phyloP scores from a whole-genome alignment of 2,797 vertebrate genomes.

The Poeciliopsis gracilis region DNA sequence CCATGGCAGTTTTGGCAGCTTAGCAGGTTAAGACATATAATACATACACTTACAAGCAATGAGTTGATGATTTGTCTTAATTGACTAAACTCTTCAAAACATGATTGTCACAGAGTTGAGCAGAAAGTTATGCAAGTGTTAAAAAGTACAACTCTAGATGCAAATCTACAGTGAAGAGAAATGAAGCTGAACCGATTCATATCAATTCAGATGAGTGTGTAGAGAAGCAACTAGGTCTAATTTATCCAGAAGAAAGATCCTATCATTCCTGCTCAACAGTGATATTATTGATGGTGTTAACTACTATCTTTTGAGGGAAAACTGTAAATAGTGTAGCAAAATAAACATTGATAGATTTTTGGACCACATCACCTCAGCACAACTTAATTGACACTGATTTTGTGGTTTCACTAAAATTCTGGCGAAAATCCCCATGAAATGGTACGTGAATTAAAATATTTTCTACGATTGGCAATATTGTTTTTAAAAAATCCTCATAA shows the following conservation, averaged over 20 bases:
- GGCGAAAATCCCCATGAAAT: not conserved
- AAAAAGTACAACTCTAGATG: not conserved
- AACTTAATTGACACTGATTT: not conserved
- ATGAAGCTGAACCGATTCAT: not conserved
- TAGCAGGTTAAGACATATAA: constrained; percentile 20
- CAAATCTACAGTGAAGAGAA: not conserved
- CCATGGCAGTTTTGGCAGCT: constrained; percentile 17
- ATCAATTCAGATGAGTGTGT: not conserved
- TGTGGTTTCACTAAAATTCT: not conserved
- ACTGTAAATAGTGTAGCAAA: not conserved
- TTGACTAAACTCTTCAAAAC: not conserved
- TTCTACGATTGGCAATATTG: not conserved
- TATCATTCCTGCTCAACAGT: not conserved
- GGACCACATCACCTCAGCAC: not conserved
- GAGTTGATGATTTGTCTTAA: constrained; percentile 11
- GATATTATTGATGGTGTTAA: not conserved
- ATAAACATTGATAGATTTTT: not conserved
- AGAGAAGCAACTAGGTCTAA: not conserved
- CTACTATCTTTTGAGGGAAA: not conserved
- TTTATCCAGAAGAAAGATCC: not conserved
- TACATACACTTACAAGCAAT: constrained; percentile 17
- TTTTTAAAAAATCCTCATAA: not conserved
- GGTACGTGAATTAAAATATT: not conserved
- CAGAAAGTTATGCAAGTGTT: not conserved
- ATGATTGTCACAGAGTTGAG: not conserved